Conservation (phyloP, 2,113 vertebrate genomes). For the Rostratula benghalensis region DNA sequence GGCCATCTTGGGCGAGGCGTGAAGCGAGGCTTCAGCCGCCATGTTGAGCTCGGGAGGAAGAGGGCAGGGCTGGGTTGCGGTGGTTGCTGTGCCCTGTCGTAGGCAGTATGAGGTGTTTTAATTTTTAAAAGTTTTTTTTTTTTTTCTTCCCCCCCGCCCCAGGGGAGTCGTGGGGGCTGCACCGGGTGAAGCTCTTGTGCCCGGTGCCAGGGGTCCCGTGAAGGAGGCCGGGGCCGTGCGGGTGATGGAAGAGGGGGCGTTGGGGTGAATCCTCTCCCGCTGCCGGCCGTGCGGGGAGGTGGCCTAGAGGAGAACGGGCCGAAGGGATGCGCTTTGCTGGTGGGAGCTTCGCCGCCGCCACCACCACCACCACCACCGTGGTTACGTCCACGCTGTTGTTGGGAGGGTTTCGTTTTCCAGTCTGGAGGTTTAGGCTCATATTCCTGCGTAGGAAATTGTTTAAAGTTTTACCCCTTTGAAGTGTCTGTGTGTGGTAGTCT, state of each 20-base stretch:
- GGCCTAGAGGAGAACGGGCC: no score
- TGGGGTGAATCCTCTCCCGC: accelerated
- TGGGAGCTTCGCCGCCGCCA: not conserved
- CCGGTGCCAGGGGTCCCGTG: not conserved
- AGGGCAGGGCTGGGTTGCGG: not conserved
- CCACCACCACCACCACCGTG: not conserved
- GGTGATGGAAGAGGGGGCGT: not conserved
- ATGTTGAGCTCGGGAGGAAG: not conserved
- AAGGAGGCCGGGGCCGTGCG: not conserved
- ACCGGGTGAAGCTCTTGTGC: not conserved
- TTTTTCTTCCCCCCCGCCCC: accelerated
- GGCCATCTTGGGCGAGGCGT: constrained; percentile 51
- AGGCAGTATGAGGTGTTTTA: not conserved
- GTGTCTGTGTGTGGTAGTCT: not conserved
- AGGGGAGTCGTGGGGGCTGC: not conserved
- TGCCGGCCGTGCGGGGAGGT: no score
- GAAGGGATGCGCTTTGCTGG: not conserved
- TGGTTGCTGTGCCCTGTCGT: not conserved
- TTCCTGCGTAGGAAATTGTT: not conserved
- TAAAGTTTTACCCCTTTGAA: not conserved
- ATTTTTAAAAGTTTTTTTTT: not conserved
- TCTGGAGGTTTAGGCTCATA: not conserved
- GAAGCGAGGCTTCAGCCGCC: not conserved
- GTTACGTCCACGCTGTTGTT: not conserved
- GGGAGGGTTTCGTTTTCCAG: not conserved